Evolutionary conservation across 2,888 invertebrate genomes (phyloP), one percentile per base, ranked within the genome.

Genomic region (Tromatobia lineatoria): DNA sequence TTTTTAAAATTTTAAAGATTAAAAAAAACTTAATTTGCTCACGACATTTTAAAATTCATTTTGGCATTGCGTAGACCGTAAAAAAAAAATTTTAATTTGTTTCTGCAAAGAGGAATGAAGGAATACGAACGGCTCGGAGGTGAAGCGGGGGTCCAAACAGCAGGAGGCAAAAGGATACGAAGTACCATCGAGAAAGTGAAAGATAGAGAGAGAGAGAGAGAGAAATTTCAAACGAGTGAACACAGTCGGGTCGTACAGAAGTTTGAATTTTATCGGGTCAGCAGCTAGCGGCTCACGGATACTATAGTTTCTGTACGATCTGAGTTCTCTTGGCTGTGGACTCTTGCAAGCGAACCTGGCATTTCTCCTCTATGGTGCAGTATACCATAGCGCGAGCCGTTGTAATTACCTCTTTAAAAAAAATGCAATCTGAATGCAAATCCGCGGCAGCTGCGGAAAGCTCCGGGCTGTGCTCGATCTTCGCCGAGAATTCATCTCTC

Each of bases 391-490:
- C 29, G 45, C 77, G 83, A 61, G 84, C 86, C 69, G 77, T 78
- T 88, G 88, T 91, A 91, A 91, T 92, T 91, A 91, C 91, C 91
- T 88, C 88, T 71, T 52, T 81, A 20, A 80, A 87, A 91, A 90
- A 91, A 91, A 91, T 88, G 91, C 90, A 93, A 93, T 93, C 91
- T 92, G 91, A 92, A 92, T 93, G 93, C 93, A 92, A 92, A 93
- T 92, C 91, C 90, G 88, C 85, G 89, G 90, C 91, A 91, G 91
- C 90, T 91, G 90, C 90, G 89, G 79, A 77, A 42, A 90, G 90
- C 89, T 87, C 67, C 38, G 29, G 13, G 67, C 59, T 73, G 42
- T 74, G 66, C 76, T 80, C 86, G 87, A 90, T 91, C 90, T 87
- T 89, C 88, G 88, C 87, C 89, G 82, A 66, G 75, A 11, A 61